Conservation (phyloP, 2,113 vertebrate species). For the Pycnonotus jocosus region DNA sequence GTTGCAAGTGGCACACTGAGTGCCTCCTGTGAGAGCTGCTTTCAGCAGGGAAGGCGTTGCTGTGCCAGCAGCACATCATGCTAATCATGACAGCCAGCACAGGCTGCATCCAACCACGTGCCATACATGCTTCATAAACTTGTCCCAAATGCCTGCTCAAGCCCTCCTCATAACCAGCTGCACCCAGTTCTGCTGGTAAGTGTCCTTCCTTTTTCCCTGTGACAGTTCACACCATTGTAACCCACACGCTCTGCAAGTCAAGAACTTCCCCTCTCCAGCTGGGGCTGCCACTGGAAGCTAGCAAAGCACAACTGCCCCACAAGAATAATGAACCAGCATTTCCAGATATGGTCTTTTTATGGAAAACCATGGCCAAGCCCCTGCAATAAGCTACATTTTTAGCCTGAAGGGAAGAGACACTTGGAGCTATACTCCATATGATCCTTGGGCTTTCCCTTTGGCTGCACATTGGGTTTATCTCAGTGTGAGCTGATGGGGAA, state of each 20-base stretch:
- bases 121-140: neutral
- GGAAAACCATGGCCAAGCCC: neutral
- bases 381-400: neutral
- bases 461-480: neutral
- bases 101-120: neutral
- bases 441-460: neutral
- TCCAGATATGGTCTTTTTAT: neutral
- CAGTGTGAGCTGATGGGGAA: neutral
- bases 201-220: neutral
- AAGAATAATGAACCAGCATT: neutral
- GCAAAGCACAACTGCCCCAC: neutral
- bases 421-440: neutral
- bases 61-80: slow-evolving; percentile 1
- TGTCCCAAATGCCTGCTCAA: neutral
- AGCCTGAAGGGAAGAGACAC: neutral
- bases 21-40: neutral
- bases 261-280: neutral
- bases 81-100: neutral
- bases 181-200: neutral
- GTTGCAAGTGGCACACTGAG: neutral
- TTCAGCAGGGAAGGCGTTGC: neutral
- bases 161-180: neutral
- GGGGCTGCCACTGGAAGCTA: neutral
- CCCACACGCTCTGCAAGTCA: neutral
- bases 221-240: neutral